Percentiles rank a stretch among this genome's conserved stretches.
Conservation (phyloP, 1,140 invertebrate genomes). For the Oryzaephilus surinamensis region DNA sequence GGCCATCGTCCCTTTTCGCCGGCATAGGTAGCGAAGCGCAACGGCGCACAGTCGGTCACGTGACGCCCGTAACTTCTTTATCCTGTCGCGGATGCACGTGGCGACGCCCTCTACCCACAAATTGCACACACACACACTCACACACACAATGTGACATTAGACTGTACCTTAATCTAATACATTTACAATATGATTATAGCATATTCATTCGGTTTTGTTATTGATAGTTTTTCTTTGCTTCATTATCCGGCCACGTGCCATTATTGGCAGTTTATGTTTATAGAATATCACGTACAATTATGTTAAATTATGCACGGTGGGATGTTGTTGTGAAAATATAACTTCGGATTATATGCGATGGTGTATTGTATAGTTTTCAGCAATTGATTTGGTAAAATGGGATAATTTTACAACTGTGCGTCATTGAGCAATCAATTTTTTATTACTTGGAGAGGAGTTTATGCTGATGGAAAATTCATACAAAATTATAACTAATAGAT, state of each 20-base stretch:
- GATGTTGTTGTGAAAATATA: slow-evolving; percentile 6
- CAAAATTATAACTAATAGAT: too few species aligned
- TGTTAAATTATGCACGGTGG: slow-evolving; percentile 26
- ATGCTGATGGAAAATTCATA: too few species aligned
- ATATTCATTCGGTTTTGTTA: slow-evolving; percentile 25
- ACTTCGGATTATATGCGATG: too few species aligned
- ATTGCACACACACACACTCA: slow-evolving; percentile 25
- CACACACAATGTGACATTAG: too few species aligned
- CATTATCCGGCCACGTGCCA: slow-evolving; percentile 33
- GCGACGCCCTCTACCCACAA: slow-evolving; percentile 34
- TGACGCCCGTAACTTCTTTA: slow-evolving; percentile 30
- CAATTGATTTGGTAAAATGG: too few species aligned
- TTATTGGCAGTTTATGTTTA: slow-evolving; percentile 23
- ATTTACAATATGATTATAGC: neutral
- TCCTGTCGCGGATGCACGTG: slow-evolving; percentile 28
- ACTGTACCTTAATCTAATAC: slow-evolving; percentile 12
- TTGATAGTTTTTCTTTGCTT: slow-evolving; percentile 34
- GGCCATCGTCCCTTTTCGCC: too few species aligned
- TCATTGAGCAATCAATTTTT: too few species aligned
- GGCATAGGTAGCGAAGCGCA: slow-evolving; percentile 20
- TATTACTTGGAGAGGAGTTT: too few species aligned
- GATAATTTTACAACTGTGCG: too few species aligned
- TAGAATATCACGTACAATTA: slow-evolving; percentile 27
- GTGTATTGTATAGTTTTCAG: too few species aligned
- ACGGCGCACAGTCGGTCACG: slow-evolving; percentile 22